Base-by-base conservation (phyloP, 1,140 invertebrate species). In the Drosophila pectinifera region DNA sequence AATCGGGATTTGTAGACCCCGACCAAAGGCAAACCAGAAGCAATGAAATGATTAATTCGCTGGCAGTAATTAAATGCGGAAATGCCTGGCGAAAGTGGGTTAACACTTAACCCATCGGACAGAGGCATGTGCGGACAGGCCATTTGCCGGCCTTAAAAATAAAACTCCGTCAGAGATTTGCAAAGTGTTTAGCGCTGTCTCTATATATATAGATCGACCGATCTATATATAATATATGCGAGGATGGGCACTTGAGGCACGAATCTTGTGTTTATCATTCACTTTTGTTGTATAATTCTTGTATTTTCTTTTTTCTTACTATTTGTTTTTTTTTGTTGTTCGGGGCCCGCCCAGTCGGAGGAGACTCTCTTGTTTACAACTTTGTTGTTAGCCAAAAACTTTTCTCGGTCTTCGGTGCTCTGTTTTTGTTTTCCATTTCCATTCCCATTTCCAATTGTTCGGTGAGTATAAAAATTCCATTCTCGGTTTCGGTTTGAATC, bases 381-480 rank as follows among this genome's bases (percentile, higher is more conserved):
- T 70, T 70, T 70, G 65, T 70, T 69, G 48, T 67, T 67, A 49
- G 64, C 64, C 67, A 20, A 58, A 57, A 70, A 57, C 26, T 56
- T 56, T 69, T 18, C 41, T 63, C 10, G 55, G 28, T 20, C 62
- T 53, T 56, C 11, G 18, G 7, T 36, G 48, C 24, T 43, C 38
- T 59, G 56, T 28, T 36, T 45, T 36, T 45, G 51, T 54, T 39
- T 59, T 39, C 22, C 16, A 20, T 63, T 63, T 34, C 18, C 43
- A 20, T 63, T 63, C 26, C 18, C 43, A 51, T 63, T 58, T 24
- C 20, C 38, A 39, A 59, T 69, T 59, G n/a, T 53, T 54, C 26
- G 70, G 22, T 39, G 51, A 34, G 72, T 76, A 59, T 65, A 68
- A 68, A 77, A 77, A 77, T 77, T 67, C 54, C 54, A 46, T 38